These are phyloP conservation scores for Chelonia mydas DNA, from an alignment of 2,797 vertebrate genomes.

Conservation along the genomic window DNA sequence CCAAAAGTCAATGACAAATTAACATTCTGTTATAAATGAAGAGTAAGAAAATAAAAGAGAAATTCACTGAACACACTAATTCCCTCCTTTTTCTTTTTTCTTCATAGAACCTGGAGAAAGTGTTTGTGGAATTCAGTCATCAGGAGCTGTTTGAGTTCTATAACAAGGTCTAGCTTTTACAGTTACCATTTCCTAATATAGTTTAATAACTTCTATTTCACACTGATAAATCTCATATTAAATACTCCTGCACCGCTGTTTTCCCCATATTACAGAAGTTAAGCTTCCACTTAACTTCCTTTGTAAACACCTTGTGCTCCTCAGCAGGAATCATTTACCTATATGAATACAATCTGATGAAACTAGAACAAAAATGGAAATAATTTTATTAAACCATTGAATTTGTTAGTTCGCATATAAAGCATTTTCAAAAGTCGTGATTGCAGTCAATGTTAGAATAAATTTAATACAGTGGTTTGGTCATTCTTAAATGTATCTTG, in stretches of 20 bases:
- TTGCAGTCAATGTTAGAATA: neutral
- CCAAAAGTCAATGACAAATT: neutral
- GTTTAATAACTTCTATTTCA: conserved; percentile 53
- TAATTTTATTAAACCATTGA: conserved; percentile 45
- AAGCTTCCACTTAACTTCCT: conserved; percentile 46
- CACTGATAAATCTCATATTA: conserved; percentile 47
- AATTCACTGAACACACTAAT: neutral
- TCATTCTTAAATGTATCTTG: conserved; percentile 10
- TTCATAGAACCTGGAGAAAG: conserved; percentile 88
- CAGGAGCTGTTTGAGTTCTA: conserved; percentile 96
- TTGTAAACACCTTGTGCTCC: conserved; percentile 70
- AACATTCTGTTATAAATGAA: neutral
- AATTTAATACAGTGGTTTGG: neutral
- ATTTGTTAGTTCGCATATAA: conserved; percentile 47
- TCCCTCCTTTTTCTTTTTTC: conserved; percentile 24
- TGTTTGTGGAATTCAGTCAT: conserved; percentile 94
- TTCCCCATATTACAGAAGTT: neutral
- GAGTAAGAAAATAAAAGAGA: neutral
- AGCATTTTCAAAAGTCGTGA: conserved; percentile 24
- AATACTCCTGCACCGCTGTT: neutral
- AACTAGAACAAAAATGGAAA: conserved; percentile 45
- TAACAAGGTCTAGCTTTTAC: conserved; percentile 89
- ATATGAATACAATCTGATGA: conserved; percentile 62
- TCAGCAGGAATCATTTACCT: conserved; percentile 47
- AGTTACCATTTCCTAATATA: conserved; percentile 78